These are phyloP conservation scores for Porites divaricata DNA, from an alignment of 92 coral and sea anemone genomes.

Conservation along the genomic window DNA sequence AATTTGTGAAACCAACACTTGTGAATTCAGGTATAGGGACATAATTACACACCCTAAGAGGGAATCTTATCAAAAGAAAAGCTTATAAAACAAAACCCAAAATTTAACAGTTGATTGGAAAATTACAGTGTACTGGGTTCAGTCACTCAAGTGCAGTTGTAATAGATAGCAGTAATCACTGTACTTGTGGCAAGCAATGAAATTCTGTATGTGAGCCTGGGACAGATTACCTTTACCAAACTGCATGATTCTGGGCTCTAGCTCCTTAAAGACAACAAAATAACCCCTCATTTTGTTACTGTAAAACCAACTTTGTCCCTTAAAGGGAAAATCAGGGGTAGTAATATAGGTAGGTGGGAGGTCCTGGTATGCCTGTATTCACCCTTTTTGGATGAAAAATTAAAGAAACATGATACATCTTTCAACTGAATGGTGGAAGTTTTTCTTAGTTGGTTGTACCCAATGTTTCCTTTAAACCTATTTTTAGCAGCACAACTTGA, in stretches of 20 bases:
- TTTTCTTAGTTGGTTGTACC: background rate
- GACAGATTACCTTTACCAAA: constrained; percentile 10
- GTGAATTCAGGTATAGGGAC: background rate
- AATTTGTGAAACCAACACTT: background rate
- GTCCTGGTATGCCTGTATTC: background rate
- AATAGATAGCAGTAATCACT: constrained; percentile 1
- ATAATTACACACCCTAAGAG: background rate
- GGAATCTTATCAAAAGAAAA: no score
- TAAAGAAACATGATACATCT: background rate
- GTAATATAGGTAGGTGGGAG: background rate
- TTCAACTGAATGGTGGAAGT: background rate
- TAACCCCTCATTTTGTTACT: background rate
- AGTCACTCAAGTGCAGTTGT: background rate
- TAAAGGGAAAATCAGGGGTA: background rate
- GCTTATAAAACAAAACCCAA: no score
- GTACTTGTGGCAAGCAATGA: constrained; percentile 16
- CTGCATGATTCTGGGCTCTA: background rate
- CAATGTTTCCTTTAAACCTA: background rate
- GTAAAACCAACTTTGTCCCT: background rate
- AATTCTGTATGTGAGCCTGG: constrained; percentile 3
- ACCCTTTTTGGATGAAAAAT: background rate
- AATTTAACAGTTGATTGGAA: no score
- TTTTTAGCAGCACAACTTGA: background rate
- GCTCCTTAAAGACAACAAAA: background rate
- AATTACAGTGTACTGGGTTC: background rate